These are phyloP conservation scores for Lycophotia porphyrea DNA, from an alignment of 2,888 invertebrate species.

Conservation along the genomic window DNA sequence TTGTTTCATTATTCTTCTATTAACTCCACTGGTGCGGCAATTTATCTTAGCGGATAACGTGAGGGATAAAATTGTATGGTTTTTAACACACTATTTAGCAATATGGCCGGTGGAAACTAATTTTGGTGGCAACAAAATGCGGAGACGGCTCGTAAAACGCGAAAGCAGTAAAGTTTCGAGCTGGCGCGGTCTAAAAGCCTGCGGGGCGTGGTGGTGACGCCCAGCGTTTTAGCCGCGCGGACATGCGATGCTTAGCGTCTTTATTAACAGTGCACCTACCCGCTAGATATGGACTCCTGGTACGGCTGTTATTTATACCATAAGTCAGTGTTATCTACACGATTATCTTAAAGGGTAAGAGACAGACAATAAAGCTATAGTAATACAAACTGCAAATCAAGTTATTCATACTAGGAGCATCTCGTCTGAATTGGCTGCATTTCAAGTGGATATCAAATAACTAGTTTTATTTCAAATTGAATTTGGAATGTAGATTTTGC, in stretches of 20 bases:
- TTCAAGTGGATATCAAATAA: slow-evolving; percentile 49
- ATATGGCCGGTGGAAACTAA: slow-evolving; percentile 69
- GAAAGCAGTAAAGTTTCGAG: slow-evolving; percentile 79
- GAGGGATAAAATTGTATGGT: slow-evolving; percentile 66
- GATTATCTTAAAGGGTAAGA: slow-evolving; percentile 46
- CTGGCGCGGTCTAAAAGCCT: slow-evolving; percentile 78
- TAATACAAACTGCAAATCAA: slow-evolving; percentile 51
- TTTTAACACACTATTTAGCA: slow-evolving; percentile 68
- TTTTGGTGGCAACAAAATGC: slow-evolving; percentile 81
- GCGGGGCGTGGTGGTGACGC: slow-evolving; percentile 84
- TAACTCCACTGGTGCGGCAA: slow-evolving; percentile 85
- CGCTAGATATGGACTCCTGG: slow-evolving; percentile 71
- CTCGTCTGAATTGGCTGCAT: slow-evolving; percentile 54
- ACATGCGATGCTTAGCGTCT: slow-evolving; percentile 80
- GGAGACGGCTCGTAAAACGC: slow-evolving; percentile 80
- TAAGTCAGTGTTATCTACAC: slow-evolving; percentile 53
- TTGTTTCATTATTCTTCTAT: slow-evolving; percentile 90
- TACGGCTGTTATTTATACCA: slow-evolving; percentile 64
- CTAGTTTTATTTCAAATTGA: slow-evolving; percentile 42
- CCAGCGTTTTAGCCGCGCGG: slow-evolving; percentile 84
- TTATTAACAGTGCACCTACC: slow-evolving; percentile 82
- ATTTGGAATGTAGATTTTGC: slow-evolving; percentile 35
- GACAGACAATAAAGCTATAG: slow-evolving; percentile 24
- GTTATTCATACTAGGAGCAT: slow-evolving; percentile 52
- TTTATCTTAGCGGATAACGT: slow-evolving; percentile 76